Percentiles rank a stretch among this genome's conserved stretches.
Evolutionary conservation across 1,140 invertebrate species (phyloP).

Genomic region (Nomia melanderi): DNA sequence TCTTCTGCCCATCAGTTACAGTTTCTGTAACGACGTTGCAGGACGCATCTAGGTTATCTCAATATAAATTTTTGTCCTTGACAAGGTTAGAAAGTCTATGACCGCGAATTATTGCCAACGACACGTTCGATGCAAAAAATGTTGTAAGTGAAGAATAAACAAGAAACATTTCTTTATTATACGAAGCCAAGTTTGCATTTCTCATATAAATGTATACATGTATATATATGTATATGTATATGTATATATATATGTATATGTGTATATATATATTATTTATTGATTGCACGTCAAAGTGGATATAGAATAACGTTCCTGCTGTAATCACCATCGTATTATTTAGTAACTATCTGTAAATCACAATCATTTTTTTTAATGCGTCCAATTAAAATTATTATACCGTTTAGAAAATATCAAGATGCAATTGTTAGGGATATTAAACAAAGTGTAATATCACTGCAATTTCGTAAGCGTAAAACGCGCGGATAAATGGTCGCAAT

Average conservation of each 20-base stretch:
- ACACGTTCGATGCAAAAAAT: neutral
- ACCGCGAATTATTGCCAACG: neutral
- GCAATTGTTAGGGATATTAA: neutral
- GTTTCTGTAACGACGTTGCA: conserved; percentile 21
- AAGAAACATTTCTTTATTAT: neutral
- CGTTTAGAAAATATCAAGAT: neutral
- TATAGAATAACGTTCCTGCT: neutral
- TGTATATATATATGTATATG: no score
- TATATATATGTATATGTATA: no score
- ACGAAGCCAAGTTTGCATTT: no score
- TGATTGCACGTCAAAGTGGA: no score
- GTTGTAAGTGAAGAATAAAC: neutral
- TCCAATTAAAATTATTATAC: neutral
- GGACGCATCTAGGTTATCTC: conserved; percentile 34
- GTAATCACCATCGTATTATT: neutral
- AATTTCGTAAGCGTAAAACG: neutral
- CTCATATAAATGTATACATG: no score
- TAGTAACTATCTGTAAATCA: neutral
- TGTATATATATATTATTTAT: no score
- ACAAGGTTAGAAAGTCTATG: neutral
- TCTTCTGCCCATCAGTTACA: conserved; percentile 28
- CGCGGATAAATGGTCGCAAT: neutral
- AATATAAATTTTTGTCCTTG: conserved; percentile 9
- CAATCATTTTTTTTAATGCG: neutral
- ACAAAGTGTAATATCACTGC: no score